Percentiles rank a stretch among this genome's conserved stretches.
These are phyloP conservation scores for Varecia variegata DNA, from an alignment of 2,797 vertebrate genomes.

Conservation along the genomic window DNA sequence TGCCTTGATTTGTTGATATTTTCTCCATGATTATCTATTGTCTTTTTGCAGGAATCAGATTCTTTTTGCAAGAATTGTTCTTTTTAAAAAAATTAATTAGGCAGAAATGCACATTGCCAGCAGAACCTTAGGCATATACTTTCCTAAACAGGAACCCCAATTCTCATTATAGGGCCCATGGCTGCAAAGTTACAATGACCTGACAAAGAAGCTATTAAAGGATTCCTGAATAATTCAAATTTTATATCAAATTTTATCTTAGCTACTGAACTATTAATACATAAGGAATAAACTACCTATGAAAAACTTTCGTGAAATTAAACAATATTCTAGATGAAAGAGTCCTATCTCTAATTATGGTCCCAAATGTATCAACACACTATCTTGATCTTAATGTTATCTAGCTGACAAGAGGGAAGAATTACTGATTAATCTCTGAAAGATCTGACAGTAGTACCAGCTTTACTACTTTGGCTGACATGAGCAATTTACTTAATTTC, in stretches of 20 bases:
- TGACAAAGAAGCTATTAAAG: neutral
- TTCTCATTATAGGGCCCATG: neutral
- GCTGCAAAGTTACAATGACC: neutral
- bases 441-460: neutral
- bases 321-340: neutral
- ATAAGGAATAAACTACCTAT: neutral
- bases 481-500: neutral
- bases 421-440: neutral
- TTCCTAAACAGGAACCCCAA: neutral
- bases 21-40: neutral
- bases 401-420: neutral
- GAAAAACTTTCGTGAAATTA: neutral
- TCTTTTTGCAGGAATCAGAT: neutral
- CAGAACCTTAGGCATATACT: neutral
- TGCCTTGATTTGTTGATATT: neutral
- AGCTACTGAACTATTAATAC: neutral
- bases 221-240: neutral
- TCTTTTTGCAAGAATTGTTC: neutral
- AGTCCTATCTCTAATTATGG: neutral
- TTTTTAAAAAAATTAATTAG: neutral
- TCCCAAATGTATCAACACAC: neutral
- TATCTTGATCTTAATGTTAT: neutral
- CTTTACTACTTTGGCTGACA: neutral
- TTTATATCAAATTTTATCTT: neutral
- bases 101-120: neutral